Base-by-base conservation (phyloP, 2,113 vertebrate genomes). In the Diphyllodes magnificus region DNA sequence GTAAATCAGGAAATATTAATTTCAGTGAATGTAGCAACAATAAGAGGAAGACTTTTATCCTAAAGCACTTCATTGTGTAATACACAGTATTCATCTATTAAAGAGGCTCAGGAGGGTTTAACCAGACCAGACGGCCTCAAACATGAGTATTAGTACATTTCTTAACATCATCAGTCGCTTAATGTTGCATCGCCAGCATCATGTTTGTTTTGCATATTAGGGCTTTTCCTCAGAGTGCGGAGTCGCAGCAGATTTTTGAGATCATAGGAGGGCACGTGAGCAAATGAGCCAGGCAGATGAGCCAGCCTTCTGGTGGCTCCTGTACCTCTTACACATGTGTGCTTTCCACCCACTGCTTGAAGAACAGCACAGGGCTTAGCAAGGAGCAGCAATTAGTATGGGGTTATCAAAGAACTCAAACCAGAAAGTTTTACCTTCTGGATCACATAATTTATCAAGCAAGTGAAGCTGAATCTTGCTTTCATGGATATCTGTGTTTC, bases 151-250 rank as follows among this genome's bases (percentile, higher is more conserved):
- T 44, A 90, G 92, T 83, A 82, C 88, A 83, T 84, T 81, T 92
- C 76, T 92, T 93, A 96, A 94, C 90, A 90, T 93, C 93, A 96
- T 95, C 95, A 90, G 95, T 83, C 1, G 69, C 92, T 77, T 97
- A 96, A 97, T 95, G 95, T 96, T 96, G 91, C 93, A 80, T 93
- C 0, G 1, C 93, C 80, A 88, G 82, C 57, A 93, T 93, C 82
- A 61, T 77, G 88, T 94, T 96, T 96, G 86, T 59, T 88, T 87
- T 93, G 83, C 59, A 64, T 77, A 79, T 89, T 64, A 80, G 9
- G 40, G 72, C 45, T 90, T 93, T 77, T 88, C 69, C 82, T 90
- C 76, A 59, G 82, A 91, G 51, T n/a, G 22, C 54, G 21, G 49
- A 95, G 65, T 78, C 0, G 2, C 68, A 83, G 71, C 87, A 95